phyloP scores from a whole-genome alignment of 1,140 invertebrate genomes.

The Drosophila funebris region DNA sequence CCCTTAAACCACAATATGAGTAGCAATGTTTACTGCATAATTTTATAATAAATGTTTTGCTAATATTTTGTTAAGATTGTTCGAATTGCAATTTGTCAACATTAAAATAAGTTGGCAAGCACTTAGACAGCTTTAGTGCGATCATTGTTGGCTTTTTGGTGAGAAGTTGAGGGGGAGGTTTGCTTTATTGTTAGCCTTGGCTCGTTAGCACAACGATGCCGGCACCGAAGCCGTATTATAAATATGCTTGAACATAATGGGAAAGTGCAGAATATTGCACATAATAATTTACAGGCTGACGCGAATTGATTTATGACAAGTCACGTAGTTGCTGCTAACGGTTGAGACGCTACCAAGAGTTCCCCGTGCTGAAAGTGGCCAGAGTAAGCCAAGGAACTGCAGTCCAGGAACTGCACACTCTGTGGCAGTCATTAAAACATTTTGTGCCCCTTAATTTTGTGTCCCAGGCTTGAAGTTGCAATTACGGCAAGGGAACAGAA shows the following conservation, averaged over 20 bases:
- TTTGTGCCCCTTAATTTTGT: constrained; percentile 24
- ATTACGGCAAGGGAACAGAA: too few species aligned
- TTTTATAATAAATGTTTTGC: constrained; percentile 13
- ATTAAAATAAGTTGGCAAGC: constrained; percentile 46
- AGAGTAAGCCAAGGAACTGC: neutral
- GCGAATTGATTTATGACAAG: constrained; percentile 74
- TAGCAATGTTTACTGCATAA: neutral
- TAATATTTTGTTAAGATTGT: constrained; percentile 29
- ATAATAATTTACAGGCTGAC: constrained; percentile 57
- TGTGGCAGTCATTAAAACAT: constrained; percentile 20
- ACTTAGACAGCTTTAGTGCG: constrained; percentile 43
- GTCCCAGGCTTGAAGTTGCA: neutral
- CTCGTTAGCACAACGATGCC: constrained; percentile 55
- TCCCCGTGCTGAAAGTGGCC: neutral
- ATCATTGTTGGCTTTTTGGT: constrained; percentile 48
- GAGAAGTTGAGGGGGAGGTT: neutral
- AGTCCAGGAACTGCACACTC: neutral
- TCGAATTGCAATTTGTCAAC: constrained; percentile 68
- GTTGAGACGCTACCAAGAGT: neutral
- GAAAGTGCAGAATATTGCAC: constrained; percentile 70
- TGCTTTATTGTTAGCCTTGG: constrained; percentile 33
- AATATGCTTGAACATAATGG: constrained; percentile 38
- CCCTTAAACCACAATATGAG: too few species aligned
- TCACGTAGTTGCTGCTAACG: constrained; percentile 54
- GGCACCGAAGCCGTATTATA: constrained; percentile 2